Evolutionary conservation across 2,113 vertebrate genomes (phyloP).

Genomic region (Phrynocephalus versicolor): DNA sequence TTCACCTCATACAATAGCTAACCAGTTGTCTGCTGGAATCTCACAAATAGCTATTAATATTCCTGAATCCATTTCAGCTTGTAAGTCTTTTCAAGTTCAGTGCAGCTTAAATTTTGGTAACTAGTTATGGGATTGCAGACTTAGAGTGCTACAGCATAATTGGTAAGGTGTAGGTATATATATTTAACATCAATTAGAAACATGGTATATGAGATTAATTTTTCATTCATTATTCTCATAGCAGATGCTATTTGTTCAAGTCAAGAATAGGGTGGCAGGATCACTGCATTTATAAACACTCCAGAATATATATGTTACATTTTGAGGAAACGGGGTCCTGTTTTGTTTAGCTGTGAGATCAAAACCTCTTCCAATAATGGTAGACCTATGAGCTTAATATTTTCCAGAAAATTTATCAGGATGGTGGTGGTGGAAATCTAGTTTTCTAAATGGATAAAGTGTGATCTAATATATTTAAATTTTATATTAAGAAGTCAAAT

Average conservation of each 20-base stretch:
- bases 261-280: neutral
- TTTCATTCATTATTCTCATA: too few species aligned
- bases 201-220: neutral
- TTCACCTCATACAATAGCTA: too few species aligned
- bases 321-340: neutral
- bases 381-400: neutral
- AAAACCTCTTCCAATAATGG: neutral
- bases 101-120: neutral
- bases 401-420: too few species aligned
- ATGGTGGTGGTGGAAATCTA: neutral
- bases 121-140: neutral
- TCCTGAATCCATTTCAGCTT: too few species aligned
- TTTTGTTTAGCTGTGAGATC: neutral
- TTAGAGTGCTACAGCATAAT: neutral
- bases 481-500: neutral
- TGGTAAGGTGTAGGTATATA: neutral
- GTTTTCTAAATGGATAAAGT: neutral
- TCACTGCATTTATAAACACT: neutral
- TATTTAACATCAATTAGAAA: neutral
- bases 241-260: neutral
- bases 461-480: neutral
- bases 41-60: too few species aligned
- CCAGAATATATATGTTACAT: neutral
- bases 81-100: neutral
- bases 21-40: too few species aligned